Conservation (phyloP, 2,888 invertebrate genomes). For the Priocnemis perturbator region DNA sequence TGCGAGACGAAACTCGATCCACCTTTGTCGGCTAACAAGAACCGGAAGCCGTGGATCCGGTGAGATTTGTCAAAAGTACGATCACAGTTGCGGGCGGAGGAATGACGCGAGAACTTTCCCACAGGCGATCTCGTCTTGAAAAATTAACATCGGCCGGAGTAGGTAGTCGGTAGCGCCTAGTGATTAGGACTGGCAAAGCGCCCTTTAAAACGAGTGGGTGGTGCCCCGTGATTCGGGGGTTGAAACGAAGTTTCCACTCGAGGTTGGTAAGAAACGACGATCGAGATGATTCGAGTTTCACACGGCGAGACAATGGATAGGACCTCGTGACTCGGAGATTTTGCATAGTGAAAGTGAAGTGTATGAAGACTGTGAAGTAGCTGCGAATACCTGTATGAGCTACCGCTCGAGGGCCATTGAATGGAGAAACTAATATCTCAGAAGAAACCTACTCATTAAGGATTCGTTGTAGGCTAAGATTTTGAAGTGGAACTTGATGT, state of each 20-base stretch:
- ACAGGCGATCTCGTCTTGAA: conserved; percentile 32
- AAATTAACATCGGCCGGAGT: conserved; percentile 45
- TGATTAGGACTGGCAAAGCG: conserved; percentile 52
- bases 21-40: too few relatives aligned
- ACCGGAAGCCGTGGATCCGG: conserved; percentile 14
- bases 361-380: too few relatives aligned
- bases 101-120: conserved; percentile 26
- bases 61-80: not conserved
- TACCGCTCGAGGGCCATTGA: too few relatives aligned
- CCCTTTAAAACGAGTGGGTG: conserved; percentile 49
- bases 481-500: too few relatives aligned
- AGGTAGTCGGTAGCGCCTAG: conserved; percentile 49
- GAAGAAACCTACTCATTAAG: too few relatives aligned
- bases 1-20: too few relatives aligned
- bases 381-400: too few relatives aligned
- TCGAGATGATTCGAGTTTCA: conserved; percentile 32
- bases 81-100: conserved; percentile 10
- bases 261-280: conserved; percentile 1
- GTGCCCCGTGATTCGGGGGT: conserved; percentile 36
- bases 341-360: too few relatives aligned
- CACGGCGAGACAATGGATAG: conserved; percentile 15
- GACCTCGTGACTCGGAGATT: too few relatives aligned
- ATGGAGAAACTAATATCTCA: too few relatives aligned
- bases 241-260: conserved; percentile 36
- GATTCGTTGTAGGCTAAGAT: too few relatives aligned